Base-by-base conservation (phyloP, 2,113 vertebrate species). In the Telmatochromis sp. region DNA sequence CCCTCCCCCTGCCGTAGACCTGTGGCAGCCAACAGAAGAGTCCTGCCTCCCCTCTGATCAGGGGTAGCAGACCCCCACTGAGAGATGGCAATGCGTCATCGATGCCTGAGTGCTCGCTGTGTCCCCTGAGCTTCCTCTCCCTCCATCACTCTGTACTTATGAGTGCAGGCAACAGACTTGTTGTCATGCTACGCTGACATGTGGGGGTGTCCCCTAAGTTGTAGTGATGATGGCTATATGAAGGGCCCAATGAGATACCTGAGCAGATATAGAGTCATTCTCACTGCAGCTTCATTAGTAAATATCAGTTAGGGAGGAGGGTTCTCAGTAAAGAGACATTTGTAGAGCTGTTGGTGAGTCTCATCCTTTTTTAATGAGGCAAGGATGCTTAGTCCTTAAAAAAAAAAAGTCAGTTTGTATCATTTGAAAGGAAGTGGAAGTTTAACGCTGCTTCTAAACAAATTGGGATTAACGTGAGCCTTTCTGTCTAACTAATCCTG, bases 1-100 rank as follows among this genome's bases (percentile, higher is more conserved):
- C 78, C 54, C 45, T 28, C 82, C 79, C 23, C 31, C 45, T 19
- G 42, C 82, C 40, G 11, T 68, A 78, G 85, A 87, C 47, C 54
- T 57, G 80, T 91, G 87, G 86, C 88, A 93, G 81, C n/a, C 33
- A 83, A 87, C 86, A 91, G 89, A 89, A 84, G 68, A 80, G 45
- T 31, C 47, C 82, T 71, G 86, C 88, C 86, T 91, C 87, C 86
- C 87, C 63, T 63, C 71, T n/a, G 58, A 86, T 92, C 82, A 85
- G 78, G 73, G 87, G 79, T 19, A 83, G 26, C 47, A 28, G 80
- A 47, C 26, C 81, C 86, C 91, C 90, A 7, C 21, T 83, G 91
- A 89, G 91, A 86, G 80, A 90, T 81, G 86, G 63, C 85, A 31
- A 83, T 85, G 78, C 51, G 33, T 88, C 63, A 80, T 89, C 83